These are phyloP conservation scores for Caenorhabditis auriculariae DNA, from an alignment of 2,888 invertebrate genomes.

Conservation along the genomic window DNA sequence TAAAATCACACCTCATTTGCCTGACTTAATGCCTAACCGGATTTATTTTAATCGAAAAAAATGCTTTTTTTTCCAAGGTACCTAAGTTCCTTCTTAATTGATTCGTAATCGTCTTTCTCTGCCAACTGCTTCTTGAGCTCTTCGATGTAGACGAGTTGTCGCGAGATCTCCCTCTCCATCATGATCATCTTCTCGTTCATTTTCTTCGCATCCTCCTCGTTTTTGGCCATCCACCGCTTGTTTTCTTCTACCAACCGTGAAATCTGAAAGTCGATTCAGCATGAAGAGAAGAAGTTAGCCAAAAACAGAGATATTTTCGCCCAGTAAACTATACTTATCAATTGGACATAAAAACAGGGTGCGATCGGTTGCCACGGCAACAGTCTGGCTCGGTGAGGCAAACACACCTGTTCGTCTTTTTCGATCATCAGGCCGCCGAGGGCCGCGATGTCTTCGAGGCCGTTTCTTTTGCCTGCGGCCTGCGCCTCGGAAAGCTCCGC, in stretches of 20 bases:
- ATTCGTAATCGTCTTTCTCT: constrained; percentile 77
- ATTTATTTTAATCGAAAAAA: too few relatives aligned
- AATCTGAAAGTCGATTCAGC: constrained; percentile 71
- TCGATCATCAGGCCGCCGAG: constrained; percentile 41
- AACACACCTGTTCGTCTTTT: constrained; percentile 37
- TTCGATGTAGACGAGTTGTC: constrained; percentile 3
- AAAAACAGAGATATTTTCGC: background rate
- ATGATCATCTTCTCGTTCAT: constrained; percentile 85
- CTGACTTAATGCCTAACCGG: too few relatives aligned
- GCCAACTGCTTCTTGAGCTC: constrained; percentile 27
- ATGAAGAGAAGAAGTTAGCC: too few relatives aligned
- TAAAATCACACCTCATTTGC: too few relatives aligned
- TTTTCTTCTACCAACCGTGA: constrained; percentile 56
- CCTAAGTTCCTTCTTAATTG: constrained; percentile 82
- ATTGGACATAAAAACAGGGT: too few relatives aligned
- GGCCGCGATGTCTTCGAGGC: constrained; percentile 44
- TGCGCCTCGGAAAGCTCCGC: constrained; percentile 18
- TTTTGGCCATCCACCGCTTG: constrained; percentile 4
- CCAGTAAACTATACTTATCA: background rate
- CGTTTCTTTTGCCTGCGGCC: constrained; percentile 4
- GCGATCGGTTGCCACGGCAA: too few relatives aligned
- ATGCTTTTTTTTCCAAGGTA: too few relatives aligned
- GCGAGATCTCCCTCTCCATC: constrained; percentile 9
- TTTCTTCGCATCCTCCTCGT: constrained; percentile 5
- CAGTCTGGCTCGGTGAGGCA: too few relatives aligned